Evolutionary conservation across 1,140 invertebrate genomes (phyloP).

Genomic region (Bombus fervidus): DNA sequence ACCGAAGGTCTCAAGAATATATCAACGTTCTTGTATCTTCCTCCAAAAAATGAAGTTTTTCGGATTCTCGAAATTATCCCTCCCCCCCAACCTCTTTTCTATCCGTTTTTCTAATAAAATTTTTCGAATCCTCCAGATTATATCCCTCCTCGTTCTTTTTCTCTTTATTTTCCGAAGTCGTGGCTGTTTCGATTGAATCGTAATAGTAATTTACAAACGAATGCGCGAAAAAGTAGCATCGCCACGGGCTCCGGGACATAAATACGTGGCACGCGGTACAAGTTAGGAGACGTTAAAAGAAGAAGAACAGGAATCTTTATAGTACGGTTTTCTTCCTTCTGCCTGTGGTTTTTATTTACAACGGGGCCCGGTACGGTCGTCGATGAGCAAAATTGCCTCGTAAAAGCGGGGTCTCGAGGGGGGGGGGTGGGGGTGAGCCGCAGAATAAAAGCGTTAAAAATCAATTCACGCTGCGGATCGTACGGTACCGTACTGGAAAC

Average conservation of each 20-base stretch:
- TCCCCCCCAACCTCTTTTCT: not conserved
- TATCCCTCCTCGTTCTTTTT: not conserved
- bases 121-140: not conserved
- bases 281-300: constrained; percentile 35
- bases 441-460: constrained; percentile 57
- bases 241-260: constrained; percentile 41
- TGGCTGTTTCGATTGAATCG: constrained; percentile 8
- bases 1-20: not conserved
- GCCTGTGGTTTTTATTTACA: constrained; percentile 62
- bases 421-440: not conserved
- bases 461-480: constrained; percentile 43
- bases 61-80: not conserved
- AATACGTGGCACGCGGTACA: constrained; percentile 42
- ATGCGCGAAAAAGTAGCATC: constrained; percentile 23
- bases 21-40: not conserved
- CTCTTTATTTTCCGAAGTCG: not conserved
- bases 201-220: constrained; percentile 43
- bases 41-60: not conserved
- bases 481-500: constrained; percentile 35
- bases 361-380: constrained; percentile 3
- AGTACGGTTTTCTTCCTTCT: constrained; percentile 53
- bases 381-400: constrained; percentile 53
- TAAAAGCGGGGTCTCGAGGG: constrained; percentile 27
- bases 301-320: constrained; percentile 56
- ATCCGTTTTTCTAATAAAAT: not conserved